These are phyloP conservation scores for Salvelinus fontinalis DNA, from an alignment of 2,113 vertebrate species.

Conservation along the genomic window DNA sequence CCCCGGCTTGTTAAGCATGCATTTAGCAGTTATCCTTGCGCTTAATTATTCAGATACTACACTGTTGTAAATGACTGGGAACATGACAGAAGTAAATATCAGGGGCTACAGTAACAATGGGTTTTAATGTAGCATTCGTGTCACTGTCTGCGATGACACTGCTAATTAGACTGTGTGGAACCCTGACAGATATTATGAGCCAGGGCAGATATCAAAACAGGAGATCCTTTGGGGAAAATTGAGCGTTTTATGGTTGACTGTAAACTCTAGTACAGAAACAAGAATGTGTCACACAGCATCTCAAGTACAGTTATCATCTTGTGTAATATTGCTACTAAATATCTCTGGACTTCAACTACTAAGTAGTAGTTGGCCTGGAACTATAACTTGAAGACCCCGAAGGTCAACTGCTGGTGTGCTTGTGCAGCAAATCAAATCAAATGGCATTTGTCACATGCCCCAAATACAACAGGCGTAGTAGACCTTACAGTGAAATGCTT, in stretches of 20 bases:
- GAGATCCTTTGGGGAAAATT: neutral
- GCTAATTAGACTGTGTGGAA: constrained; percentile 6
- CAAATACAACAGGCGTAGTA: no score
- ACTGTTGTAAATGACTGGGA: constrained; percentile 43
- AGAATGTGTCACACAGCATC: neutral
- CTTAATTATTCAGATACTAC: constrained; percentile 56
- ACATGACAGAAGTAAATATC: constrained; percentile 43
- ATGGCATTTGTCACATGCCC: no score
- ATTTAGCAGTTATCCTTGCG: constrained; percentile 65
- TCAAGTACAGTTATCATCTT: neutral
- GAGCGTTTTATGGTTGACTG: neutral
- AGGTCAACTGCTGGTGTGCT: neutral
- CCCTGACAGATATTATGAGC: neutral
- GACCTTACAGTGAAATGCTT: no score
- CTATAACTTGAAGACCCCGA: neutral
- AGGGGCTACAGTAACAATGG: constrained; percentile 23
- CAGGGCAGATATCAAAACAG: neutral
- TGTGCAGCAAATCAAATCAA: neutral
- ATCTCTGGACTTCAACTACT: neutral
- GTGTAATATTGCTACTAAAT: neutral
- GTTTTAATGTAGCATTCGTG: constrained; percentile 24
- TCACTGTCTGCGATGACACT: constrained; percentile 20
- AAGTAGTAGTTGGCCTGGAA: neutral
- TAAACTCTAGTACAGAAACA: neutral
- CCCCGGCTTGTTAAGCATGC: constrained; percentile 84